Base-by-base conservation (phyloP, 2,888 invertebrate genomes). In the Cyrtodaria siliqua region DNA sequence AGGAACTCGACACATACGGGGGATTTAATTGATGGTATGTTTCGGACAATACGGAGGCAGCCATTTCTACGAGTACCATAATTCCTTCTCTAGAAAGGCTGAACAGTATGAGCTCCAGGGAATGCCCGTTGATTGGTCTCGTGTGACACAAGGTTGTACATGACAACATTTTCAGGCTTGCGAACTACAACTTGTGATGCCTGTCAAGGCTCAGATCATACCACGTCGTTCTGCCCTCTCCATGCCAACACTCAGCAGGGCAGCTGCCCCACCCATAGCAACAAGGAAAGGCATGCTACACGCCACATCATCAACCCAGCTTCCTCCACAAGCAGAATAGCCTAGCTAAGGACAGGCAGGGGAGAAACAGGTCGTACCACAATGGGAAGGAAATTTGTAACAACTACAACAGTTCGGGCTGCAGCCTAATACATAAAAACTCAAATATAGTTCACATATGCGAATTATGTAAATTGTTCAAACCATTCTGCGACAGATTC, bases 21-120 rank as follows among this genome's bases (percentile, higher is more conserved):
- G 33, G 33, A 44, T 44, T 33, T 44, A 20, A 20, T 20, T 18
- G 33, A 33, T 38, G 20, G 40, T 2, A 40, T 18, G 23, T 33
- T 23, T 40, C 57, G 20, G 12, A 8, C 18, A 33, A 57, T 57
- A 33, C 24, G 4, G 20, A 4, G 18, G 57, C 4, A 33, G 12
- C 3, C 29, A 57, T 33, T 57, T 57, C 18, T 57, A 57, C 18
- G 57, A 57, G 20, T 57, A 57, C 23, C 55, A 55, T 18, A 26
- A 14, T 14, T 9, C 33, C 2, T 57, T 57, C 57, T 57, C 40
- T 20, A 57, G 57, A 14, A 57, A 57, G 29, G 26, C 57, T 3
- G 57, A 29, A 14, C 44, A 44, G 20, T 44, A 44, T 16, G 44
- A 44, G 20, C 44, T 44, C n/a, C 44, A 44, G 16, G 44, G 44